These are phyloP conservation scores for Panopea generosa DNA, from an alignment of 2,888 invertebrate genomes.

Conservation along the genomic window DNA sequence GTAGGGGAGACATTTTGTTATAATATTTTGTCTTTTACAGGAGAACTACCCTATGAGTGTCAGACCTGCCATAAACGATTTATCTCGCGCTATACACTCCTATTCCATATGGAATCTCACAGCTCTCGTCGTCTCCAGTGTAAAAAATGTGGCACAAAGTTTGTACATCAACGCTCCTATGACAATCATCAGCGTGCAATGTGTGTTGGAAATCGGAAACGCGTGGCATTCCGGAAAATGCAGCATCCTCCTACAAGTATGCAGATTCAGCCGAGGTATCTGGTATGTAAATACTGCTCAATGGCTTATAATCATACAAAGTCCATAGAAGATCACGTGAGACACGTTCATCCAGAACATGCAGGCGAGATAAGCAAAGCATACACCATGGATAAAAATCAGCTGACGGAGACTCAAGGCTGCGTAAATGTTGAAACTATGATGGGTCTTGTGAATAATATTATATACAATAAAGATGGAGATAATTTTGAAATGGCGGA, in stretches of 20 bases:
- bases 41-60: constrained; percentile 55
- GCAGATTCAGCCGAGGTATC: constrained; percentile 27
- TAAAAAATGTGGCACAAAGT: constrained; percentile 60
- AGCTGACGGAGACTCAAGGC: constrained; percentile 6
- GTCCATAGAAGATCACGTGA: constrained; percentile 42
- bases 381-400: constrained; percentile 12
- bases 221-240: constrained; percentile 48
- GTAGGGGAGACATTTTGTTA: too few relatives aligned
- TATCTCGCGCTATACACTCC: constrained; percentile 50
- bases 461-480: constrained; percentile 3
- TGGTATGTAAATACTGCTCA: constrained; percentile 48
- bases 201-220: constrained; percentile 56
- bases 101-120: constrained; percentile 59
- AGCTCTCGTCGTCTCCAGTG: constrained; percentile 47
- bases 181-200: constrained; percentile 55
- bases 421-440: too few relatives aligned
- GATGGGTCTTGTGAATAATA: background rate
- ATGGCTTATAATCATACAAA: constrained; percentile 32
- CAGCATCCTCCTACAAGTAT: constrained; percentile 21
- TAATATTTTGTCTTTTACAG: too few relatives aligned
- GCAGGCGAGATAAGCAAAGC: constrained; percentile 8
- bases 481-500: too few relatives aligned
- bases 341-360: constrained; percentile 36
- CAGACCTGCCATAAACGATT: constrained; percentile 47
- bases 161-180: constrained; percentile 61